A percentile compares a stretch with the other conserved stretches of the same genome.
Evolutionary conservation across 2,113 vertebrate species (phyloP).

Genomic region (Origma solitaria): DNA sequence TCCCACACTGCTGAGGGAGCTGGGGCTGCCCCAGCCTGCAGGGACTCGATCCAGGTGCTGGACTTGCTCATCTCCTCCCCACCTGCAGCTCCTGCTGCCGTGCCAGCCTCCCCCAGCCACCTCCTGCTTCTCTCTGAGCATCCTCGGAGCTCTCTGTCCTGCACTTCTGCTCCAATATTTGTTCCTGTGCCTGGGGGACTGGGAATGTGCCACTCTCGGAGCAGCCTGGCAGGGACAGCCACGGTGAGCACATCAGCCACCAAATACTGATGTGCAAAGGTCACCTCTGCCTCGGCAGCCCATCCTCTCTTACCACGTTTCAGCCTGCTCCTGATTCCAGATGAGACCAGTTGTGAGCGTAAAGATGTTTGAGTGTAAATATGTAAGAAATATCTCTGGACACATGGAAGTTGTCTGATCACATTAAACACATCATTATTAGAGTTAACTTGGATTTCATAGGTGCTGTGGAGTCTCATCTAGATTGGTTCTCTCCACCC

Average conservation of each 20-base stretch:
- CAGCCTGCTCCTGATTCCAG: not conserved
- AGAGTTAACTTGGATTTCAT: not conserved
- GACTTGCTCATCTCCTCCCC: not conserved
- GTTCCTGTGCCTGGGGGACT: not conserved
- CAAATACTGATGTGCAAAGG: not conserved
- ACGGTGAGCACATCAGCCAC: not conserved
- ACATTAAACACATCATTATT: not conserved
- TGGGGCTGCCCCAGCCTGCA: not conserved
- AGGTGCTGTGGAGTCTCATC: not conserved
- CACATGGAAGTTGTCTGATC: not conserved
- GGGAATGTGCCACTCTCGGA: not conserved
- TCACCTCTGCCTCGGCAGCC: not conserved
- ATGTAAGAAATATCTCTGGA: not conserved
- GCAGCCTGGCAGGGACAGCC: not conserved
- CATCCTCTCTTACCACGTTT: accelerated
- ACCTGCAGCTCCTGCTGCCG: not conserved
- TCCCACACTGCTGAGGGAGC: not conserved
- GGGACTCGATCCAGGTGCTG: not conserved
- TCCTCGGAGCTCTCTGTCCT: not conserved
- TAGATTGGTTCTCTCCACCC: not conserved
- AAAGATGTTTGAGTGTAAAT: not conserved
- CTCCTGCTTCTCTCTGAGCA: not conserved
- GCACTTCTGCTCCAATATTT: not conserved
- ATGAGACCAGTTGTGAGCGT: not conserved
- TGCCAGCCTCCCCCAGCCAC: not conserved